Base-by-base conservation (phyloP, 2,113 vertebrate species). In the Dascyllus trimaculatus region DNA sequence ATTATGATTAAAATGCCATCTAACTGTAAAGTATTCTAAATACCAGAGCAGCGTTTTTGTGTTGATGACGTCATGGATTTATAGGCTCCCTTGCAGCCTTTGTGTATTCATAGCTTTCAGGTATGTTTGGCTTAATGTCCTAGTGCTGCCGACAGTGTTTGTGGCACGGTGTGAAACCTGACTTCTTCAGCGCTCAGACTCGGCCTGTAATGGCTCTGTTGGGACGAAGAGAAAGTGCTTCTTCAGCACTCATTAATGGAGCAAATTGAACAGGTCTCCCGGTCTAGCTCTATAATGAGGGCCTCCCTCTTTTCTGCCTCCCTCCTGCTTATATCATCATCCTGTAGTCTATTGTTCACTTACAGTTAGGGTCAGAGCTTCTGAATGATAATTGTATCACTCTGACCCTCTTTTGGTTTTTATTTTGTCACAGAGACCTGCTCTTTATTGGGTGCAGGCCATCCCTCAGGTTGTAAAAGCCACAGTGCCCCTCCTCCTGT, bases 221-320 rank as follows among this genome's bases (percentile, higher is more conserved):
- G 97, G 97, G 96, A 95, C 54, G 43, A 11, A 87, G 88, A 89
- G 93, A 96, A 96, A 96, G 95, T 96, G 94, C 94, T 95, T 96
- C 95, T 96, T 96, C 93, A 93, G 94, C 90, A 84, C 92, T 95
- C 96, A 96, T 96, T 97, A 97, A 97, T 95, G 94, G 95, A 94
- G 95, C 94, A 96, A 96, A 98, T 96, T 95, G 95, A 97, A 95
- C 95, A 95, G 96, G 96, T 96, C 95, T 95, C 89, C 94, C 90
- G 93, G 96, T 93, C 95, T 92, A 90, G 85, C 65, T 85, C 65
- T 71, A 32, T 94, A 95, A 95, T 94, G 93, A 94, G 88, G 25
- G 48, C 63, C 77, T 76, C 57, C 85, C 58, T 72, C 76, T 72
- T 59, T 52, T 71, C 74, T 58, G 17, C 58, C 66, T 35, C 32